Percentiles rank a stretch among this genome's conserved stretches.
Conservation (phyloP, 2,113 vertebrate genomes). For the Esox niger region DNA sequence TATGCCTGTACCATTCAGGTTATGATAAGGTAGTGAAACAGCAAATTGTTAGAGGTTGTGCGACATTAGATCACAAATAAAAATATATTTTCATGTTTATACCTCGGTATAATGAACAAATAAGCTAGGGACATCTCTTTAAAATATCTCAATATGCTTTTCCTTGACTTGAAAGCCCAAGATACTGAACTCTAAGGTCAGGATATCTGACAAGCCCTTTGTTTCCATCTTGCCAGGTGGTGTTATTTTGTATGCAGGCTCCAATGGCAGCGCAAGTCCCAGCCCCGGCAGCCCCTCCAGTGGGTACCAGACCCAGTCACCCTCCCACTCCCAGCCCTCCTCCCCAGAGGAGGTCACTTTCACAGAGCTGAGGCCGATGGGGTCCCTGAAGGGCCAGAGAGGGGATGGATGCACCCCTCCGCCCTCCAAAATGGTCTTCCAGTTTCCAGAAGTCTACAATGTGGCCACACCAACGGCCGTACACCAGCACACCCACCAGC, state of each 20-base stretch:
- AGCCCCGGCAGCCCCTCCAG: slow-evolving; percentile 77
- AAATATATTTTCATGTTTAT: too few relatives aligned
- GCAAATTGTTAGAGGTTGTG: slow-evolving; percentile 24
- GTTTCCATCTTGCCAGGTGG: slow-evolving; percentile 40
- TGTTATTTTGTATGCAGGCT: slow-evolving; percentile 76
- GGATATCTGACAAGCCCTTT: background rate
- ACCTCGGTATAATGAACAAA: too few relatives aligned
- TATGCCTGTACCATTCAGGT: slow-evolving; percentile 27
- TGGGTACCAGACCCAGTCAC: slow-evolving; percentile 78
- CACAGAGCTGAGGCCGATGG: slow-evolving; percentile 70
- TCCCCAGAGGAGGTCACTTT: slow-evolving; percentile 77
- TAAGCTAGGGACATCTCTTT: too few relatives aligned
- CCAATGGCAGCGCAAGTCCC: slow-evolving; percentile 69
- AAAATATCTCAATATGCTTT: too few relatives aligned
- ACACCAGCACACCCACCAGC: slow-evolving; percentile 59
- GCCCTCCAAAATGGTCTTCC: slow-evolving; percentile 73
- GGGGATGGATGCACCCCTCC: slow-evolving; percentile 40
- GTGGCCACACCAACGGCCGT: slow-evolving; percentile 42
- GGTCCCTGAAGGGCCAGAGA: slow-evolving; percentile 37
- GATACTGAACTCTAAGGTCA: background rate
- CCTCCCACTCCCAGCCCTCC: slow-evolving; percentile 76
- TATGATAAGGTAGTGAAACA: slow-evolving; percentile 38
- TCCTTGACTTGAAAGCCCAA: too few relatives aligned
- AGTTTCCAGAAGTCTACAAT: slow-evolving; percentile 73
- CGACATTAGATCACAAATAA: background rate